These are phyloP conservation scores for Misgurnus anguillicaudatus DNA, from an alignment of 2,113 vertebrate species.

Conservation along the genomic window DNA sequence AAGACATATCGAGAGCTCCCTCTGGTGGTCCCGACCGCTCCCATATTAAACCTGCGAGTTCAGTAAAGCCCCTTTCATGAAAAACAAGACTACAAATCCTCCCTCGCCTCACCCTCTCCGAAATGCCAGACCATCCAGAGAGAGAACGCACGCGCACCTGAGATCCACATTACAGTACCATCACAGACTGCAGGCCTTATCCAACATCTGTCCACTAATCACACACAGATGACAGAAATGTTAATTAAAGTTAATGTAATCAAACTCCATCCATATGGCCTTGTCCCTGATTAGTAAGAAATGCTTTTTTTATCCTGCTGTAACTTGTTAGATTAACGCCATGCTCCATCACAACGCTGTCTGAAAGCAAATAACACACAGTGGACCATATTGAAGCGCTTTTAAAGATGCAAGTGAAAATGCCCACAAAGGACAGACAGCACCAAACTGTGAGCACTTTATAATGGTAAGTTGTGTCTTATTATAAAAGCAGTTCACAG, in stretches of 20 bases:
- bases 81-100: conserved; percentile 20
- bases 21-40: conserved; percentile 62
- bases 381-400: neutral
- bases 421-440: neutral
- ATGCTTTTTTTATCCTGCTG: conserved; percentile 52
- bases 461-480: neutral
- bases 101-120: conserved; percentile 8
- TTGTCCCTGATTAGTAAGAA: conserved; percentile 57
- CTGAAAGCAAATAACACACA: conserved; percentile 23
- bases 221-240: conserved; percentile 59
- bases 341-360: conserved; percentile 34
- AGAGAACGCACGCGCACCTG: conserved; percentile 42
- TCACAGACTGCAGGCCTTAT: conserved; percentile 46
- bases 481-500: neutral
- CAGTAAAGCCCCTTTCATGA: conserved; percentile 17
- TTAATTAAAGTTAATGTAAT: conserved; percentile 71
- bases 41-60: neutral
- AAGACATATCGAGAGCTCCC: conserved; percentile 65
- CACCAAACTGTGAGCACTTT: neutral
- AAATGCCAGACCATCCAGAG: conserved; percentile 45
- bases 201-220: conserved; percentile 68
- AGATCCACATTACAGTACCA: conserved; percentile 48
- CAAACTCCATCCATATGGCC: conserved; percentile 63
- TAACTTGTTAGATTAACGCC: conserved; percentile 58
- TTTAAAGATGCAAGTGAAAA: neutral